Conservation (phyloP, 2,888 invertebrate genomes). For the Caenorhabditis auriculariae region DNA sequence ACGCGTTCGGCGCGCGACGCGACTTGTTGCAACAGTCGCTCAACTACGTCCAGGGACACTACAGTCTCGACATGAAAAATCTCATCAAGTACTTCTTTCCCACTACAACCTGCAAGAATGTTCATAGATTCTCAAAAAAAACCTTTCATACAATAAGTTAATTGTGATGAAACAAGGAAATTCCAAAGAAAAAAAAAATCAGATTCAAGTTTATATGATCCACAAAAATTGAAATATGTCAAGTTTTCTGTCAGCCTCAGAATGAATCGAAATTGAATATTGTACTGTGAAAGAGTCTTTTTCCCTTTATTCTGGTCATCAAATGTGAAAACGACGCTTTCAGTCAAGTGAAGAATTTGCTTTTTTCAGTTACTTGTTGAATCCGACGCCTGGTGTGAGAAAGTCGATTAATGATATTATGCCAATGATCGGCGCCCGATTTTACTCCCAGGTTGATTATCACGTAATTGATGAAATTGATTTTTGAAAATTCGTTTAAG, state of each 20-base stretch:
- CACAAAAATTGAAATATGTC: no score
- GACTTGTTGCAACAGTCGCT: conserved; percentile 65
- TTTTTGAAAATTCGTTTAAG: background rate
- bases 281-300: background rate
- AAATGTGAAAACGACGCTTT: background rate
- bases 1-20: conserved; percentile 76
- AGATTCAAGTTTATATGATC: no score
- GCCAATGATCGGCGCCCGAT: conserved; percentile 97
- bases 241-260: background rate
- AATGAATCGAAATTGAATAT: background rate
- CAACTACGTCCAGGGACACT: conserved; percentile 84
- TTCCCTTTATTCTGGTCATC: background rate
- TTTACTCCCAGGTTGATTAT: conserved; percentile 77
- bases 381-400: conserved; percentile 65
- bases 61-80: conserved; percentile 90
- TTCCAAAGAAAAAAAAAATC: no score
- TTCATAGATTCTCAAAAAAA: no score
- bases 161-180: no score
- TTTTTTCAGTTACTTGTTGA: conserved; percentile 68
- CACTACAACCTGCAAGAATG: no score
- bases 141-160: no score
- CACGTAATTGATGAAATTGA: background rate
- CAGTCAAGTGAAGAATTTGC: conserved; percentile 12
- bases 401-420: conserved; percentile 90
- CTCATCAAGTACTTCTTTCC: conserved; percentile 76